Conservation (phyloP, 2,888 invertebrate genomes). For the Periphyllus acericola region DNA sequence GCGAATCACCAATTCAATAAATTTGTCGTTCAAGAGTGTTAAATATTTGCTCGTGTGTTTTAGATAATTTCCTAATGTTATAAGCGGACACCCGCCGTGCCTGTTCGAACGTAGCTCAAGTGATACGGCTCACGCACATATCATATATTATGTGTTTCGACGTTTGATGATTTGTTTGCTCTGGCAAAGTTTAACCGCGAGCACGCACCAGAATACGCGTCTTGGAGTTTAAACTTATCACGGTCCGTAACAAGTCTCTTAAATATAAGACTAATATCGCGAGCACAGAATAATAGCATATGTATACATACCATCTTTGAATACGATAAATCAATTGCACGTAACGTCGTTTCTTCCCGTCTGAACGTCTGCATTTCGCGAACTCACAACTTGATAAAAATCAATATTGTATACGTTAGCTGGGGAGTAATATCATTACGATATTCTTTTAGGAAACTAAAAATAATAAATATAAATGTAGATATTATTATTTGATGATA, state of each 20-base stretch:
- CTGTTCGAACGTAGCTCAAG: not conserved
- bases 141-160: not conserved
- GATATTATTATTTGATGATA: no score
- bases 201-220: not conserved
- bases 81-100: not conserved
- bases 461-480: no score
- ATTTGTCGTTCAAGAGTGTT: not conserved
- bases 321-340: no score
- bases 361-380: no score
- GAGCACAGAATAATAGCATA: no score
- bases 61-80: conserved; percentile 4
- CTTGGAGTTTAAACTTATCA: not conserved
- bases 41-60: not conserved
- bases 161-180: conserved; percentile 11
- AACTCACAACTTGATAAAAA: no score
- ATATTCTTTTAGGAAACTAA: no score
- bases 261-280: not conserved
- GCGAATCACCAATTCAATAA: no score
- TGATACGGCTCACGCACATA: not conserved
- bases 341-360: no score
- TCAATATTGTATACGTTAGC: no score
- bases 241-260: not conserved
- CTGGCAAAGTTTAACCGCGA: not conserved
- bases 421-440: no score
- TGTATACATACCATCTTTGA: no score